phyloP scores from a whole-genome alignment of 2,888 invertebrate genomes.

The Tubiluchus corallicola region DNA sequence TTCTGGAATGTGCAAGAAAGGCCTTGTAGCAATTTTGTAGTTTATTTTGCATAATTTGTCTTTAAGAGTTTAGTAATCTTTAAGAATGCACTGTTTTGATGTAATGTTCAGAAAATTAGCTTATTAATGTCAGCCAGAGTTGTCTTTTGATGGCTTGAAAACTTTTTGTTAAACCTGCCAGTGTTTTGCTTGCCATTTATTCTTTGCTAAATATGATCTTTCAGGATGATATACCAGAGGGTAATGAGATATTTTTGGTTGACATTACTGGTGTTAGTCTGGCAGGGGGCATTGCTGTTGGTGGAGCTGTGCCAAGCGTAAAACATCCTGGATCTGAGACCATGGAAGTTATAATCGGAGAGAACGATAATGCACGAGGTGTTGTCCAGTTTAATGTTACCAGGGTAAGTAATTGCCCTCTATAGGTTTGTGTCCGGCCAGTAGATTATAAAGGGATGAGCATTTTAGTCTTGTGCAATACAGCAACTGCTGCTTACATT shows the following conservation, averaged over 20 bases:
- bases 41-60: too few relatives aligned
- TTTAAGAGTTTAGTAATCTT: too few relatives aligned
- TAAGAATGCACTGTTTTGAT: too few relatives aligned
- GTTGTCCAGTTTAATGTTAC: constrained; percentile 23
- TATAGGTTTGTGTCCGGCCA: constrained; percentile 4
- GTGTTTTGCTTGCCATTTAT: too few relatives aligned
- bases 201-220: constrained; percentile 7
- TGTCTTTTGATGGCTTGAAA: too few relatives aligned
- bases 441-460: background rate
- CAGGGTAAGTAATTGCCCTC: constrained; percentile 16
- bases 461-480: too few relatives aligned
- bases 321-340: constrained; percentile 19
- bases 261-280: constrained; percentile 23
- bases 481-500: too few relatives aligned
- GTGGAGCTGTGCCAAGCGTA: constrained; percentile 21
- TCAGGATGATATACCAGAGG: constrained; percentile 25
- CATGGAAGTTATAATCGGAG: constrained; percentile 18
- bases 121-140: too few relatives aligned
- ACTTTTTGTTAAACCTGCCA: too few relatives aligned
- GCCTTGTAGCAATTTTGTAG: too few relatives aligned
- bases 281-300: constrained; percentile 10
- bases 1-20: too few relatives aligned
- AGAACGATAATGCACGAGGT: constrained; percentile 26
- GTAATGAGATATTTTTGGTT: constrained; percentile 23
- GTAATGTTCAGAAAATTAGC: too few relatives aligned